A percentile compares a stretch with the other conserved stretches of the same genome.
These are phyloP conservation scores for Sciurus niger DNA, from an alignment of 2,113 vertebrate genomes.

Conservation along the genomic window DNA sequence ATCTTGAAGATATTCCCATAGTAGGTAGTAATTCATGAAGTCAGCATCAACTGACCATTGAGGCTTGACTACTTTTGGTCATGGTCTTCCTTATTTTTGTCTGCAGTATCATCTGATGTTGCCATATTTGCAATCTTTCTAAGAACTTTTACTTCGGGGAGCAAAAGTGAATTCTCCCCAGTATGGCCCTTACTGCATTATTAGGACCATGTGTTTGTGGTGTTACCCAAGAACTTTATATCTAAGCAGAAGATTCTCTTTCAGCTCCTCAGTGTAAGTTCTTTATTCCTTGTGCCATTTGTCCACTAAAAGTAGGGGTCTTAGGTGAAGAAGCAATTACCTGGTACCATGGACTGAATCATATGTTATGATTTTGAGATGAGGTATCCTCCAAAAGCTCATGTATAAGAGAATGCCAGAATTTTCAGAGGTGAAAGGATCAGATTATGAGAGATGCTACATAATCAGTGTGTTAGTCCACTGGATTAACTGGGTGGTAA, in stretches of 20 bases:
- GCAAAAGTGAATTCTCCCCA: not conserved
- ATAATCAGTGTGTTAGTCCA: too few relatives aligned
- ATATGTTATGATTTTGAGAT: too few relatives aligned
- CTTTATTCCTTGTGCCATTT: not conserved
- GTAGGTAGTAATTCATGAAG: not conserved
- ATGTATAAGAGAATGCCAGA: too few relatives aligned
- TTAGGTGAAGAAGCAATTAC: not conserved
- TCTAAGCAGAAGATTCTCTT: not conserved
- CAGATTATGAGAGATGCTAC: too few relatives aligned
- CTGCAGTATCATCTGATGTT: not conserved
- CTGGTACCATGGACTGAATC: not conserved
- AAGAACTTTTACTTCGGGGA: not conserved
- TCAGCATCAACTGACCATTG: not conserved
- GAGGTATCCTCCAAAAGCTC: too few relatives aligned
- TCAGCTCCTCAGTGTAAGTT: not conserved
- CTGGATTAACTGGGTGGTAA: too few relatives aligned
- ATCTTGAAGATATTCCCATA: not conserved
- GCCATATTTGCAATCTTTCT: not conserved
- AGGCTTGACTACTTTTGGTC: not conserved
- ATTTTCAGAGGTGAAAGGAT: too few relatives aligned
- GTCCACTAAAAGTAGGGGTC: not conserved
- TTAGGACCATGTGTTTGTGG: not conserved
- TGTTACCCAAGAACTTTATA: not conserved
- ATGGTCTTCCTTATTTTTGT: not conserved
- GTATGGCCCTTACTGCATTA: not conserved